phyloP scores from a whole-genome alignment of 2,888 invertebrate genomes.

The Shargacucullia verbasci region DNA sequence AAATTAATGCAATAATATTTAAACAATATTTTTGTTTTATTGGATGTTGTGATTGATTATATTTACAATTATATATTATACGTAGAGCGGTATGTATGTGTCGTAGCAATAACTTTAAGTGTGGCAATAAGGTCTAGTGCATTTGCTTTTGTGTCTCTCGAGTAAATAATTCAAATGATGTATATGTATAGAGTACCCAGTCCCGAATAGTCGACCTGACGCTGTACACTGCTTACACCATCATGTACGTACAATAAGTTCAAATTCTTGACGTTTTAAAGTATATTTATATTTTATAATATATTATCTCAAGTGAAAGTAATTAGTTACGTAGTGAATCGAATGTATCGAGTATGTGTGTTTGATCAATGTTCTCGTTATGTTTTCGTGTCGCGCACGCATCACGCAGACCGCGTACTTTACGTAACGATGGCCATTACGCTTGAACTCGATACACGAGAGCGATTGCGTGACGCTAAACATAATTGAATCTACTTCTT shows the following conservation, averaged over 20 bases:
- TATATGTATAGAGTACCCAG: slow-evolving; percentile 69
- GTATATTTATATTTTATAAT: slow-evolving; percentile 81
- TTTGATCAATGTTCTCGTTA: slow-evolving; percentile 62
- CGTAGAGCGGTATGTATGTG: slow-evolving; percentile 82
- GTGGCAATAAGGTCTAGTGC: slow-evolving; percentile 87
- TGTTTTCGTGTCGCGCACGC: slow-evolving; percentile 52
- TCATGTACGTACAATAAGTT: slow-evolving; percentile 81
- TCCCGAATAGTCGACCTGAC: slow-evolving; percentile 63
- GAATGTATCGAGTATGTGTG: slow-evolving; percentile 73
- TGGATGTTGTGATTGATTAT: slow-evolving; percentile 86
- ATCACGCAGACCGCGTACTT: not conserved
- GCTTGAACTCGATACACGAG: slow-evolving; percentile 32
- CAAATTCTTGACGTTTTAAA: slow-evolving; percentile 83
- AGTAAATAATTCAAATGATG: slow-evolving; percentile 70
- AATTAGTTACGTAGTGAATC: slow-evolving; percentile 75
- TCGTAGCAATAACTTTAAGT: slow-evolving; percentile 88
- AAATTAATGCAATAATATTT: slow-evolving; percentile 83
- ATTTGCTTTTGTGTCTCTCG: slow-evolving; percentile 83
- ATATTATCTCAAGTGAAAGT: slow-evolving; percentile 75
- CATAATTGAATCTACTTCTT: slow-evolving; percentile 8
- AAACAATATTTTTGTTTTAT: slow-evolving; percentile 83
- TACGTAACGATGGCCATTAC: slow-evolving; percentile 4
- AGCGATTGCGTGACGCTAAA: slow-evolving; percentile 21
- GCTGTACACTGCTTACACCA: slow-evolving; percentile 85
- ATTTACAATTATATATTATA: slow-evolving; percentile 80